These are phyloP conservation scores for Acrossocheilus fasciatus DNA, from an alignment of 2,797 vertebrate genomes.

Conservation along the genomic window DNA sequence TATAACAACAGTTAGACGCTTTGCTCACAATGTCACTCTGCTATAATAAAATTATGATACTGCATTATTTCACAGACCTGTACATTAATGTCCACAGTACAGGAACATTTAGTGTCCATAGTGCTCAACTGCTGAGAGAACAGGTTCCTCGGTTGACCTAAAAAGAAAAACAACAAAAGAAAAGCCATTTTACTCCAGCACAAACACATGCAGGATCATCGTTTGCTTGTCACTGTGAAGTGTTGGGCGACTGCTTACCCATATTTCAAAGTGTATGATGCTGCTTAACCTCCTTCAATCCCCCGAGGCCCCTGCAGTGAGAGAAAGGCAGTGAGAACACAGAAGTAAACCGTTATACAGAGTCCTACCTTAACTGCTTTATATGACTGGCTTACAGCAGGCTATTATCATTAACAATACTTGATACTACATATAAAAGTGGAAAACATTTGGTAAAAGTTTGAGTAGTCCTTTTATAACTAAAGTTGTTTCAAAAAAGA, in stretches of 20 bases:
- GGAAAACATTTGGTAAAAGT: not conserved
- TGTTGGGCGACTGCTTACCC: conserved; percentile 63
- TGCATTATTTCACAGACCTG: not conserved
- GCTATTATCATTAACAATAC: not conserved
- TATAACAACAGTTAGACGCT: not conserved
- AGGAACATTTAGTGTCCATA: not conserved
- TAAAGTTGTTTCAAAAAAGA: not conserved
- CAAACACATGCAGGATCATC: not conserved
- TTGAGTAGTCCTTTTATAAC: not conserved
- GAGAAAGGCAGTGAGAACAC: conserved; percentile 70
- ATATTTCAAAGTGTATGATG: not conserved
- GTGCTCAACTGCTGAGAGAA: conserved; percentile 38
- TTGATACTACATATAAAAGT: not conserved
- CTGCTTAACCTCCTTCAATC: conserved; percentile 74
- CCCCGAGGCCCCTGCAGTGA: conserved; percentile 75
- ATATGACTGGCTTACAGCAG: not conserved
- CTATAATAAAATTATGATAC: not conserved
- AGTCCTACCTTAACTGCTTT: not conserved
- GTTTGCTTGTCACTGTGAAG: not conserved
- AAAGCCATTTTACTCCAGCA: not conserved
- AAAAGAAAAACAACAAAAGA: not conserved
- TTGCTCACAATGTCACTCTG: not conserved
- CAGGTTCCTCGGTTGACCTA: conserved; percentile 65
- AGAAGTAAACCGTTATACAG: not conserved
- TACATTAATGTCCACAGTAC: not conserved